A percentile compares a stretch with the other conserved stretches of the same genome.
Evolutionary conservation across 2,888 invertebrate genomes (phyloP).

Genomic region (Marasmarcha lunaedactyla): DNA sequence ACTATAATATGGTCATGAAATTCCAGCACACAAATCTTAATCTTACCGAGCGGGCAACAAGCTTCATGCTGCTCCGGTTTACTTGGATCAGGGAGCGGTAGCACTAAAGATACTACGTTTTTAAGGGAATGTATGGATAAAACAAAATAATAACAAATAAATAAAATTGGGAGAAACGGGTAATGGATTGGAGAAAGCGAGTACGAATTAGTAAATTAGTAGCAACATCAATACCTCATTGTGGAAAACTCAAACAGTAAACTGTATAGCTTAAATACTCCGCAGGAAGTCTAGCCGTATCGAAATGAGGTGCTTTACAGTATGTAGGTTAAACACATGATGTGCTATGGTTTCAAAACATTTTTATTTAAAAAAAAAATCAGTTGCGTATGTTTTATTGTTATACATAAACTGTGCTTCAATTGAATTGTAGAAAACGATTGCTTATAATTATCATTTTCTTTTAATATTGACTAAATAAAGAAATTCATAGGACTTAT

Average conservation of each 20-base stretch:
- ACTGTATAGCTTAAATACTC: conserved; percentile 27
- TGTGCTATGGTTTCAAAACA: conserved; percentile 2
- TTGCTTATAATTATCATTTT: background rate
- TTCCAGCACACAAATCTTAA: conserved; percentile 9
- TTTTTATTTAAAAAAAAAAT: background rate
- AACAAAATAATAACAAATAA: conserved; percentile 32
- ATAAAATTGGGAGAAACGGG: conserved; percentile 34
- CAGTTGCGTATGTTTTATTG: no score
- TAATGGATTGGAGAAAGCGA: conserved; percentile 58
- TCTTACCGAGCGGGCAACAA: conserved; percentile 89
- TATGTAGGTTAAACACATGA: background rate
- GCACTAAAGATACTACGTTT: conserved; percentile 77
- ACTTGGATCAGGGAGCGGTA: conserved; percentile 88
- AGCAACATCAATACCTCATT: conserved; percentile 44
- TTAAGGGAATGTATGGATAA: conserved; percentile 44
- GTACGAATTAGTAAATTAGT: conserved; percentile 70
- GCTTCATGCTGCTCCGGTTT: conserved; percentile 92
- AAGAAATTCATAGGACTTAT: background rate
- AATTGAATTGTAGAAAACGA: no score
- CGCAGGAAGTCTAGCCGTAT: conserved; percentile 24
- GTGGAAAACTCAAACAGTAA: conserved; percentile 36
- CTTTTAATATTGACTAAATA: background rate
- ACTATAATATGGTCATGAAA: background rate
- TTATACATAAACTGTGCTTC: no score
- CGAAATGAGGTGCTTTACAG: conserved; percentile 19